phyloP scores from a whole-genome alignment of 2,797 vertebrate genomes.

The Balearica regulorum region DNA sequence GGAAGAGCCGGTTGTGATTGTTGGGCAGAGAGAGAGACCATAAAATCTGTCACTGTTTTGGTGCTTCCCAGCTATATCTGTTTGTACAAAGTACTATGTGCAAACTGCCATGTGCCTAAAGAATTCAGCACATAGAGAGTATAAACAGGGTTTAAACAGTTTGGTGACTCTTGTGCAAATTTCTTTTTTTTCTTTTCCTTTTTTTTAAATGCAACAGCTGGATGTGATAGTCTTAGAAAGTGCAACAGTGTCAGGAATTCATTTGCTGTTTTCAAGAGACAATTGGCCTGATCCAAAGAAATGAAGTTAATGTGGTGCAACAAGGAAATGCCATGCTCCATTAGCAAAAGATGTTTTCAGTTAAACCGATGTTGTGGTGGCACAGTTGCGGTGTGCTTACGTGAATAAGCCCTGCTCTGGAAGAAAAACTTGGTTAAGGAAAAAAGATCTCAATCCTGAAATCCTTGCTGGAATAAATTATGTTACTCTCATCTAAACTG shows the following conservation, averaged over 20 bases:
- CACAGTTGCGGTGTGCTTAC: neutral
- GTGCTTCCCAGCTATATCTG: neutral
- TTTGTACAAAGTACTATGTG: neutral
- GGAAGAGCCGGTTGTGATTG: neutral
- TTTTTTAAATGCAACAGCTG: neutral
- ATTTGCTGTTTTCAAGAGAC: conserved; percentile 32
- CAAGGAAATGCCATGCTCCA: conserved; percentile 20
- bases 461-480: neutral
- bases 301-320: conserved; percentile 19
- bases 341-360: conserved; percentile 45
- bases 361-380: conserved; percentile 11
- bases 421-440: neutral
- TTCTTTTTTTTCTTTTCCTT: neutral
- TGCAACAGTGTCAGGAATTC: neutral
- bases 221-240: neutral
- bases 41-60: neutral
- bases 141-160: neutral
- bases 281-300: conserved; percentile 34
- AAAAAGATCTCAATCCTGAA: neutral
- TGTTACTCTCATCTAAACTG: neutral
- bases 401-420: neutral
- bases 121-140: neutral
- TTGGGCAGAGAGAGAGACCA: neutral
- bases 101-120: neutral
- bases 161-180: neutral